Evolutionary conservation across 2,888 invertebrate species (phyloP), one percentile per base, ranked within the genome.

Genomic region (Dinocampus coccinellae): DNA sequence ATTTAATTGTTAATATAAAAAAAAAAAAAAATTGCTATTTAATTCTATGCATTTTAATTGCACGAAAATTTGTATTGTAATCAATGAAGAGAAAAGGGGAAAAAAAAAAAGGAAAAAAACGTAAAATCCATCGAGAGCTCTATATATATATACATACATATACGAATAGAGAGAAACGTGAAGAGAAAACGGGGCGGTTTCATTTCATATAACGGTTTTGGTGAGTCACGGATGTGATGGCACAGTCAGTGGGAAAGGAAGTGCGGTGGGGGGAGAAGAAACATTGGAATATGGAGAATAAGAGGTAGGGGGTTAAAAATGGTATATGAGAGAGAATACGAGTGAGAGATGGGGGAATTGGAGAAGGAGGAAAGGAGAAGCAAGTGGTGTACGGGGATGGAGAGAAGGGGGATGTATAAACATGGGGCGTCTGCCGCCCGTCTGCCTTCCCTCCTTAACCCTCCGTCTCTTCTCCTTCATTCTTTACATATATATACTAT

Each of bases 361-460:
- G 67, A 60, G 62, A 57, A 60, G 62, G 42, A 33, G 42, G 42
- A 13, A 62, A 42, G 52, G 34, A 53, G 34, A 65, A 22, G 16
- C 36, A 73, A 53, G 53, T 26, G 53, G 42, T 26, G 68, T 58
- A 80, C 70, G 74, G 73, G 73, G 75, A 73, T 72, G 71, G 73
- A 68, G 65, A 61, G 73, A 72, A 55, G 70, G 73, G 76, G 82
- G 76, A 79, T 79, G 79, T 80, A 82, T 84, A 84, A 84, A 83
- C 83, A 83, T 79, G 82, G 82, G 82, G 82, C 85, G 86, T 86
- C 86, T 86, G 85, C 84, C 85, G 85, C 83, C 85, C 81, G 86
- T 86, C 86, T 85, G 86, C 85, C 83, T 83, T 84, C 82, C 82
- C 81, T 84, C 81, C n/a, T 82, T 73, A 75, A 55, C 75, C 69